Evolutionary conservation across 1,140 invertebrate genomes (phyloP), one percentile per base, ranked within the genome.

Genomic region (Drosophila arizonae): DNA sequence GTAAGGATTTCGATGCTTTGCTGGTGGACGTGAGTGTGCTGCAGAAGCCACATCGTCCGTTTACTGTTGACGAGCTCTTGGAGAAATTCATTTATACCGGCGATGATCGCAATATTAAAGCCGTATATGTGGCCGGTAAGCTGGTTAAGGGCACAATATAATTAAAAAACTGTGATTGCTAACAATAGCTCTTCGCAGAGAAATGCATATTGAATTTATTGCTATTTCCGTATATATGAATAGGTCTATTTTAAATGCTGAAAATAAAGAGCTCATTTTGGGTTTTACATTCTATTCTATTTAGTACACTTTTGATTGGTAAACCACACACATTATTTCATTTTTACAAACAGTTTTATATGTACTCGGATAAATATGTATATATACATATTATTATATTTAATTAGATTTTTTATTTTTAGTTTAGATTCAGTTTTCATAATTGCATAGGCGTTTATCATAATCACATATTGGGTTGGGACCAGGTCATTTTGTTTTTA

Each of bases 1-100:
- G 95, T 36, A 98, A 98, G 91, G 93, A 96, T 63, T 98, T 98
- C 87, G 97, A 98, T 93, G 97, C 96, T 5, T 90, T 98, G 0
- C 71, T 96, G 1, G 90, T 96, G 52, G 94, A 96, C 79, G 85
- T 93, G 15, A 82, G 92, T 41, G 81, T 92, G 17, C 93, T 94
- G n/a, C 91, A 93, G 15, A 93, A 95, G 3, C 77, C 84, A 6
- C 43, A 67, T 26, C 79, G 84, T 4, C 21, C 11, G 5, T 50
- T 89, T 0, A 84, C 39, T 21, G 85, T 85, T 6, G 62, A 88
- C 36, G 94, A 96, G 80, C 90, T 95, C 28, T 79, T 98, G 9
- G 95, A 98, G 90, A 95, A 96, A 90, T 97, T 98, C 77, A 93
- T 98, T 69, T 96, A 95, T 81, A 92, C 94, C 41, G 97, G 96